Percentiles rank a stretch among this genome's conserved stretches.
These are phyloP conservation scores for Diphyllodes magnificus DNA, from an alignment of 2,113 vertebrate species.

Conservation along the genomic window DNA sequence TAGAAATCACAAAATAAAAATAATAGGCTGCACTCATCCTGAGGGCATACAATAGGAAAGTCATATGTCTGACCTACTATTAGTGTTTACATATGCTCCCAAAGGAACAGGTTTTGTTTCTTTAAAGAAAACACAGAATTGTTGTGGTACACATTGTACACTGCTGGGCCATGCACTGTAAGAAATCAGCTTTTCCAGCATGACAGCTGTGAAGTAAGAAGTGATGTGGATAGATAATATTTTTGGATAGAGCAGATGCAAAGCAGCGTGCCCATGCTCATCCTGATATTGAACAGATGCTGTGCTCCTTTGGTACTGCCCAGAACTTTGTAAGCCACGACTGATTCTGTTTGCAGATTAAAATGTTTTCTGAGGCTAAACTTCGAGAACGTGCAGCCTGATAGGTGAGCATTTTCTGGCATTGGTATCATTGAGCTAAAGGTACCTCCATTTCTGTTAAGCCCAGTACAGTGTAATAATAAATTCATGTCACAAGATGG, in stretches of 20 bases:
- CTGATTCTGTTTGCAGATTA: background rate
- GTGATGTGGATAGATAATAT: background rate
- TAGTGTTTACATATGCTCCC: background rate
- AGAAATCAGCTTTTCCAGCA: background rate
- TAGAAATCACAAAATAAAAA: background rate
- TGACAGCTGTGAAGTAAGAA: background rate
- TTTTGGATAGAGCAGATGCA: background rate
- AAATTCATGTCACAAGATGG: constrained; percentile 1
- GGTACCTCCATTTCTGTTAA: background rate
- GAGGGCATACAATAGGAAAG: background rate
- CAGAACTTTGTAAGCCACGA: background rate
- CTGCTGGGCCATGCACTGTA: background rate
- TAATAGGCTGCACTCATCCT: background rate
- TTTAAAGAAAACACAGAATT: background rate
- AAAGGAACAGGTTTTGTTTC: background rate
- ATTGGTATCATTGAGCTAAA: background rate
- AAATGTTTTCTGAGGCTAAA: background rate
- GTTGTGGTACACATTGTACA: background rate
- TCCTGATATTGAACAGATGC: background rate
- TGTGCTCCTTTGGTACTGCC: background rate
- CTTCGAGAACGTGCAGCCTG: background rate
- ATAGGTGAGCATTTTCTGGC: background rate
- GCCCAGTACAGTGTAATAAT: background rate
- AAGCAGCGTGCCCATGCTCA: background rate
- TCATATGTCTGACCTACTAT: background rate